These are phyloP conservation scores for Myotis brandtii DNA, from an alignment of 2,113 vertebrate species.

Conservation along the genomic window DNA sequence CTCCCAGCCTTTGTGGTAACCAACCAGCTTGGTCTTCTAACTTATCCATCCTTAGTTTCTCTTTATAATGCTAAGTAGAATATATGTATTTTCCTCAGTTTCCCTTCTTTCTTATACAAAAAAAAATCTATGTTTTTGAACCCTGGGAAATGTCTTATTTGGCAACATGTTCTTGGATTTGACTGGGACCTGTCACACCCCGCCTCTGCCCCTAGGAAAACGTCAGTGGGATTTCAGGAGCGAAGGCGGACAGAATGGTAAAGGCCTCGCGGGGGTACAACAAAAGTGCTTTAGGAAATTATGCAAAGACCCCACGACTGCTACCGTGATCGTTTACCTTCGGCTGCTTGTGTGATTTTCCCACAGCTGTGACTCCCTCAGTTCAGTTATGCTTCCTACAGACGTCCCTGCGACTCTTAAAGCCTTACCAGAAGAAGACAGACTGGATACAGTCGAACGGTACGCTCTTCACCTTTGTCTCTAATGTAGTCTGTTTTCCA, in stretches of 20 bases:
- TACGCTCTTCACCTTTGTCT: conserved; percentile 68
- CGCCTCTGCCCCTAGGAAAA: background rate
- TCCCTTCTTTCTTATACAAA: background rate
- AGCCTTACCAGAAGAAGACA: conserved; percentile 84
- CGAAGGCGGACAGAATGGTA: fast-evolving
- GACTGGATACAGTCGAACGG: conserved; percentile 81
- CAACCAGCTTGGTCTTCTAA: background rate
- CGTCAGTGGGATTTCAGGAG: background rate
- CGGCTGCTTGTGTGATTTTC: background rate
- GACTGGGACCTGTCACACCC: fast-evolving
- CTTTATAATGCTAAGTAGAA: background rate
- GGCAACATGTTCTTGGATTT: background rate
- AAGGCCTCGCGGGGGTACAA: background rate
- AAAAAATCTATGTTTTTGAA: background rate
- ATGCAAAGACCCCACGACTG: background rate
- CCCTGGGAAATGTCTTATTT: background rate
- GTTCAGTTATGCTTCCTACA: conserved; percentile 84
- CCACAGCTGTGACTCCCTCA: conserved; percentile 84
- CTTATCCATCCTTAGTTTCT: background rate
- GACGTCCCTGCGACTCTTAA: conserved; percentile 76
- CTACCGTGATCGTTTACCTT: background rate
- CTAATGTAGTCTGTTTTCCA: background rate
- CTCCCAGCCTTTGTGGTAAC: background rate
- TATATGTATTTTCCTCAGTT: background rate
- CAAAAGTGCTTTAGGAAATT: background rate